Conservation (phyloP, 2,888 invertebrate species). For the Pachydiplax longipennis region DNA sequence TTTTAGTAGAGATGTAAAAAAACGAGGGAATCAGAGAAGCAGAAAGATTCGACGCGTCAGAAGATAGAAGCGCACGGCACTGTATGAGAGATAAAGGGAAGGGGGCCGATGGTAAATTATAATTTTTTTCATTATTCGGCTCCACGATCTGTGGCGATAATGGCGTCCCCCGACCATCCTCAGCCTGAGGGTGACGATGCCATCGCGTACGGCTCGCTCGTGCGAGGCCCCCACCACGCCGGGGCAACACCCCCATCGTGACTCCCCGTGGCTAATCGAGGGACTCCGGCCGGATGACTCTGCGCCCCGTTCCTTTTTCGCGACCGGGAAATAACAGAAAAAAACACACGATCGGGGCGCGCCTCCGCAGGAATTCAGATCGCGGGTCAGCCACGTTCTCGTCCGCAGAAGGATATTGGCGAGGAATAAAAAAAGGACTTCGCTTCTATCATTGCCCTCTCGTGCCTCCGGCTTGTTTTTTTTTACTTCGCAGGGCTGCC, state of each 20-base stretch:
- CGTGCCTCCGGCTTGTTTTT: not conserved
- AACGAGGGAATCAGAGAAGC: too few species aligned
- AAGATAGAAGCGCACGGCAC: too few species aligned
- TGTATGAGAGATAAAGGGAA: too few species aligned
- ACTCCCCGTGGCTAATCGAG: slow-evolving; percentile 56
- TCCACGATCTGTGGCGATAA: slow-evolving; percentile 4
- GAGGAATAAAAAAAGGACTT: not conserved
- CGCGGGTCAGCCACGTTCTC: not conserved
- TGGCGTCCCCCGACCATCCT: slow-evolving; percentile 49
- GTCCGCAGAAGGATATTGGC: not conserved
- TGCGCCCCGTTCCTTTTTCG: slow-evolving; percentile 53
- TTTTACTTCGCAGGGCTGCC: not conserved
- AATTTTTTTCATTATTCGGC: slow-evolving; percentile 3
- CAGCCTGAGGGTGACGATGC: slow-evolving; percentile 48
- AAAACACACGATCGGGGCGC: slow-evolving; percentile 54
- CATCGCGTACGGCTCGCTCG: slow-evolving; percentile 56
- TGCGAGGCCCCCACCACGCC: slow-evolving; percentile 55
- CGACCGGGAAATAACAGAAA: slow-evolving; percentile 25
- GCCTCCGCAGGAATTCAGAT: slow-evolving; percentile 50
- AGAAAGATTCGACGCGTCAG: too few species aligned
- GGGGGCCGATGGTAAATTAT: too few species aligned
- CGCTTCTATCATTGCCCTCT: not conserved
- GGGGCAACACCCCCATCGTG: slow-evolving; percentile 39
- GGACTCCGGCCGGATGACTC: slow-evolving; percentile 36
- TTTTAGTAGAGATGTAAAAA: too few species aligned